Evolutionary conservation across 1,140 invertebrate genomes (phyloP).

Genomic region (Bactericera cockerelli): DNA sequence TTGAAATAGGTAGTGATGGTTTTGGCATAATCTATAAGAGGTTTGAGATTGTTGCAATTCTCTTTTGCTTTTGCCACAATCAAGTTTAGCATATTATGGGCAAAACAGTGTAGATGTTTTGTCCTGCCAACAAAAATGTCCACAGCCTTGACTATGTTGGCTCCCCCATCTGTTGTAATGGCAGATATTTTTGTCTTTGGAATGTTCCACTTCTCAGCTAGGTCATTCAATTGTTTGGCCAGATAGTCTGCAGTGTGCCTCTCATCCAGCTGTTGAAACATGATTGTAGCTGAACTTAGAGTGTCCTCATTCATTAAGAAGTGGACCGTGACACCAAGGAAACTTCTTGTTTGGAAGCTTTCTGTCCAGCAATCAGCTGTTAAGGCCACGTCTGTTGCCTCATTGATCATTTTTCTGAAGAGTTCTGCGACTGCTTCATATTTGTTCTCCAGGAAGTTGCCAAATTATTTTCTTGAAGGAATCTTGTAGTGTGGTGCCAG

Average conservation of each 20-base stretch:
- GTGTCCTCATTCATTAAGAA: constrained; percentile 19
- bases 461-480: constrained; percentile 24
- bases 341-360: constrained; percentile 20
- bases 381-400: constrained; percentile 18
- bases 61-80: too few species aligned
- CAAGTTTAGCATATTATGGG: too few species aligned
- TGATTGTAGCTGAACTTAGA: constrained; percentile 12
- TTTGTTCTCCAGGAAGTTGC: constrained; percentile 24
- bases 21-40: too few species aligned
- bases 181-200: constrained; percentile 27
- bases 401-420: constrained; percentile 20
- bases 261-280: constrained; percentile 8
- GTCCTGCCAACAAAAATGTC: constrained; percentile 25
- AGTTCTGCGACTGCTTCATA: constrained; percentile 24
- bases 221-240: constrained; percentile 16
- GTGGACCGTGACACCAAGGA: constrained; percentile 20
- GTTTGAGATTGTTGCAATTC: too few species aligned
- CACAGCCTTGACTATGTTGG: constrained; percentile 28
- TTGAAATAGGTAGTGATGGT: too few species aligned
- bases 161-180: constrained; percentile 30
- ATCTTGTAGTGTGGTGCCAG: constrained; percentile 27
- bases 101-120: constrained; percentile 29
- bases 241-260: constrained; percentile 22
- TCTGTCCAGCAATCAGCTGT: constrained; percentile 26
- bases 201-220: constrained; percentile 27